Conservation (phyloP, 2,888 invertebrate species). For the Celastrina argiolus region DNA sequence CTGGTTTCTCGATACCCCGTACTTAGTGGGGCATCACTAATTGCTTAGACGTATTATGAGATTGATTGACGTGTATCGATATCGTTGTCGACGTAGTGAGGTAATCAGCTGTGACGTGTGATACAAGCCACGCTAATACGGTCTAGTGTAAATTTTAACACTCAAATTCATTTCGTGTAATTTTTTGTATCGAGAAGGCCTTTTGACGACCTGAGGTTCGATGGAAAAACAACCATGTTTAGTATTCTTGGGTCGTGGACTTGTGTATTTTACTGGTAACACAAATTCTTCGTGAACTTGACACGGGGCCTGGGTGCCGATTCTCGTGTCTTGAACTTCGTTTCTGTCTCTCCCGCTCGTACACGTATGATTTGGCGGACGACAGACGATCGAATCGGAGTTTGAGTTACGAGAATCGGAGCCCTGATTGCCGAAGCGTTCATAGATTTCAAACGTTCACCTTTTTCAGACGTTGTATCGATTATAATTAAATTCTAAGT, state of each 20-base stretch:
- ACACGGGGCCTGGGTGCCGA: no score
- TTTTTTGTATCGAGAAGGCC: not conserved
- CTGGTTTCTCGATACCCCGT: slow-evolving; percentile 52
- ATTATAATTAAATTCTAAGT: not conserved
- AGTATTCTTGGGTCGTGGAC: no score
- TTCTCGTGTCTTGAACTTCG: no score
- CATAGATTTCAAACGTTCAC: not conserved
- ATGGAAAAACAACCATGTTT: no score
- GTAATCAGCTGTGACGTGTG: slow-evolving; percentile 32
- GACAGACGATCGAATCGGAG: no score
- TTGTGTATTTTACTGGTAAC: no score
- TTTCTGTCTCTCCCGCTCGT: no score
- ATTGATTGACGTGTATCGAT: slow-evolving; percentile 61
- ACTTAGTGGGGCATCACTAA: slow-evolving; percentile 62
- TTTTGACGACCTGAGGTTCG: no score
- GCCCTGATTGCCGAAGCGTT: no score
- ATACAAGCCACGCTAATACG: slow-evolving; percentile 27
- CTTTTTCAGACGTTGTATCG: not conserved
- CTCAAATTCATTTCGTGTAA: slow-evolving; percentile 24
- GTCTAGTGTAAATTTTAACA: slow-evolving; percentile 32
- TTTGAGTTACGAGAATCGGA: no score
- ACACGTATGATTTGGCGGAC: no score
- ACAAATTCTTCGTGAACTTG: no score
- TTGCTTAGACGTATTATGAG: slow-evolving; percentile 57
- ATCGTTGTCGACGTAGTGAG: slow-evolving; percentile 48